Evolutionary conservation across 92 coral and sea anemone genomes (phyloP).

Genomic region (Zoanthus gigantus): DNA sequence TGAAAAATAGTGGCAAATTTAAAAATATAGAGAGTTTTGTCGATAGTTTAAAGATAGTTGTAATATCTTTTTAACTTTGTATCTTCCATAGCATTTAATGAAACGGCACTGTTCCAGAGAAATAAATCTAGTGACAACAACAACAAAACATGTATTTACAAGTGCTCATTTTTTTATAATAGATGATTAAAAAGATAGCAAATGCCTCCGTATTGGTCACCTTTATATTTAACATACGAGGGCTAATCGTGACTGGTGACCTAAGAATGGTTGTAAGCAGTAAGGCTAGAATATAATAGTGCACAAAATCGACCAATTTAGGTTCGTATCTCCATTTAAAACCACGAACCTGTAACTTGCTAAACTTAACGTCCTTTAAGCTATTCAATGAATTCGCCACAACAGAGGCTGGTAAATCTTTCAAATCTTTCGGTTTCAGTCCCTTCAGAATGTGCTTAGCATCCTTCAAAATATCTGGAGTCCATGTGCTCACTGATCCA

Average conservation of each 20-base stretch:
- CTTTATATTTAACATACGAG: too few species aligned
- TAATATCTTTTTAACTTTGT: too few species aligned
- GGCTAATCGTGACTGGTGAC: too few species aligned
- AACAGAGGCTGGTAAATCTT: constrained; percentile 13
- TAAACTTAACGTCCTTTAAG: constrained; percentile 21
- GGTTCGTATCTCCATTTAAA: background rate
- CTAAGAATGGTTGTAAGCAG: too few species aligned
- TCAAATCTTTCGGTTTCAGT: constrained; percentile 35
- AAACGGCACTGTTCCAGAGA: too few species aligned
- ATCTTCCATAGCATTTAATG: too few species aligned
- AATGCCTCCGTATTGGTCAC: too few species aligned
- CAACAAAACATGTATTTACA: too few species aligned
- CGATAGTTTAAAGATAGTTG: too few species aligned
- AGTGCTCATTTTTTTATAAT: background rate
- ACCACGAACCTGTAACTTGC: constrained; percentile 22
- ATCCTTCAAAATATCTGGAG: constrained; percentile 12
- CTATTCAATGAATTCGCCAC: constrained; percentile 17
- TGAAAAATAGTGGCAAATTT: background rate
- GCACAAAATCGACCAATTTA: background rate
- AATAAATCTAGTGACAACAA: too few species aligned
- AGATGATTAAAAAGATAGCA: background rate
- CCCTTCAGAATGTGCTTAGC: constrained; percentile 38
- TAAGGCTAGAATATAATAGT: background rate
- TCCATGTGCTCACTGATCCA: constrained; percentile 32
- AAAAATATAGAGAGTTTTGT: too few species aligned